A percentile compares a stretch with the other conserved stretches of the same genome.
These are phyloP conservation scores for Cecidostiba fungosa DNA, from an alignment of 2,888 invertebrate species.

Conservation along the genomic window DNA sequence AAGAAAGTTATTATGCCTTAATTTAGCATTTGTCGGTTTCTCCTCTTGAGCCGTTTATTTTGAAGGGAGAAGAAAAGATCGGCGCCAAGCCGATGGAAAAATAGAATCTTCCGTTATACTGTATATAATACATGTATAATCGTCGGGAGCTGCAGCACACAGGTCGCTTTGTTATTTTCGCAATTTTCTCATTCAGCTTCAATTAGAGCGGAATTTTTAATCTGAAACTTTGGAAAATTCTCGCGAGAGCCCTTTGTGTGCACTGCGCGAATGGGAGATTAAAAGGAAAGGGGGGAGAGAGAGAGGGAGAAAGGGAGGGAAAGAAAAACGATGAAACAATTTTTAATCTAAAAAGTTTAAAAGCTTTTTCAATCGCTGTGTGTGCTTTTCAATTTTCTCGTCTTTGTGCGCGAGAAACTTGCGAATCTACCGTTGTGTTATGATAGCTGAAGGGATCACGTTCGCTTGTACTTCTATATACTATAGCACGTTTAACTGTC, in stretches of 20 bases:
- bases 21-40: conserved; percentile 76
- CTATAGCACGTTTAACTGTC: not conserved
- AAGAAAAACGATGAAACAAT: conserved; percentile 36
- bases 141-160: not conserved
- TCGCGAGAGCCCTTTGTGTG: not conserved
- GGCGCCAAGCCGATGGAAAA: conserved; percentile 50
- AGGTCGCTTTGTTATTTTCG: conserved; percentile 40
- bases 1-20: conserved; percentile 78
- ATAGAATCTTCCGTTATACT: conserved; percentile 33
- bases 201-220: conserved; percentile 57
- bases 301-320: not conserved
- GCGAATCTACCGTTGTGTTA: conserved; percentile 33
- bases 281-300: conserved; percentile 21
- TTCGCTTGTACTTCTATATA: not conserved
- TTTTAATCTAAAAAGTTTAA: conserved; percentile 61
- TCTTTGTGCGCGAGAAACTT: conserved; percentile 23
- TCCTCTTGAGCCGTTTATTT: conserved; percentile 69
- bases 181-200: conserved; percentile 46
- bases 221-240: conserved; percentile 53
- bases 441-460: not conserved
- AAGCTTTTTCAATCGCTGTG: conserved; percentile 44
- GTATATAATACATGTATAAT: not conserved
- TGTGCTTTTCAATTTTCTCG: conserved; percentile 51
- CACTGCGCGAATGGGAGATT: conserved; percentile 2
- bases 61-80: conserved; percentile 60